phyloP scores from a whole-genome alignment of 2,888 invertebrate genomes.

The Sturmia bella region DNA sequence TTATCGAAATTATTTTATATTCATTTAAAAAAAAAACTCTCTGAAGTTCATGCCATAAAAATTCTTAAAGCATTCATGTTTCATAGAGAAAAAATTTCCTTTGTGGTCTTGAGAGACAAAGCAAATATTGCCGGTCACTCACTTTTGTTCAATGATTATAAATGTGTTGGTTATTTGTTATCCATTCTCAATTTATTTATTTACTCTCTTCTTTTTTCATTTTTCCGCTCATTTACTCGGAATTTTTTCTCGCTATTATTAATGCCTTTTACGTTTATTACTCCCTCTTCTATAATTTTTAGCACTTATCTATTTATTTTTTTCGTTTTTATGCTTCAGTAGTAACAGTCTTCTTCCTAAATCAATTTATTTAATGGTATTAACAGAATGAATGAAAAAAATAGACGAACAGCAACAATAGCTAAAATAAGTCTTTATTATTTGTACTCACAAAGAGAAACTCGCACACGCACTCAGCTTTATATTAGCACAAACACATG shows the following conservation, averaged over 20 bases:
- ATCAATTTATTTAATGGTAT: conserved; percentile 31
- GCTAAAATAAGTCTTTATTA: conserved; percentile 44
- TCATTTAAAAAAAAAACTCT: too few relatives aligned
- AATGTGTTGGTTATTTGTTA: conserved; percentile 58
- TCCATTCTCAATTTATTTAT: conserved; percentile 29
- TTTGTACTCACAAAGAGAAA: conserved; percentile 25
- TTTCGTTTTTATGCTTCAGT: conserved; percentile 74
- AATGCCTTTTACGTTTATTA: conserved; percentile 75
- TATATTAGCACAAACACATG: background rate
- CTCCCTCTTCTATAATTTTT: conserved; percentile 77
- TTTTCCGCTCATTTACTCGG: conserved; percentile 17
- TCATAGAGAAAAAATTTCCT: too few relatives aligned
- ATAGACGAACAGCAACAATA: background rate
- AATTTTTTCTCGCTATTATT: conserved; percentile 11
- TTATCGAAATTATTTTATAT: too few relatives aligned
- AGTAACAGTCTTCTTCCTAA: conserved; percentile 46
- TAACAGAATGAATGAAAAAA: conserved; percentile 26
- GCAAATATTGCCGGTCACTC: background rate
- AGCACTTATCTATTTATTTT: conserved; percentile 78
- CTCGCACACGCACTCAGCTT: background rate
- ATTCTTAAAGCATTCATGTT: too few relatives aligned
- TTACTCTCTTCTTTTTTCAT: background rate
- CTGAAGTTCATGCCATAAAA: too few relatives aligned
- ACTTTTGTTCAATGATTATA: conserved; percentile 15
- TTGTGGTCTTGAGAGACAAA: too few relatives aligned